Evolutionary conservation across 2,113 vertebrate genomes (phyloP).

Genomic region (Siphamia tubifer): DNA sequence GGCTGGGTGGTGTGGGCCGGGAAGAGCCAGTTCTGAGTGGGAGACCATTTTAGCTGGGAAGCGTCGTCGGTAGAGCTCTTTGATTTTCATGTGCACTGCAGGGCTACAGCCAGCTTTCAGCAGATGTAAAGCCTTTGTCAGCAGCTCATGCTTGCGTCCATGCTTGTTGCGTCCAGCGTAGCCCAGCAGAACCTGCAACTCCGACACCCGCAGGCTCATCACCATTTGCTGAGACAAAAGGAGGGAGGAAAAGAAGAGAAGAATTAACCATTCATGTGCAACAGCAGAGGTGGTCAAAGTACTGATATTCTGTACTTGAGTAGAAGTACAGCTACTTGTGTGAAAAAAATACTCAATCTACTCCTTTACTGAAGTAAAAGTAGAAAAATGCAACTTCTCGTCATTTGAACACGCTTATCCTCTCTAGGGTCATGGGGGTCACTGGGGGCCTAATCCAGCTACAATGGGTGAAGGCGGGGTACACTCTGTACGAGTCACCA

Average conservation of each 20-base stretch:
- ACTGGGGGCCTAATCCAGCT: too few relatives aligned
- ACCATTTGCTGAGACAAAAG: slow-evolving; percentile 93
- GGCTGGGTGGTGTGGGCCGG: slow-evolving; percentile 87
- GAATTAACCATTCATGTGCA: not conserved
- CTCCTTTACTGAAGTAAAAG: too few relatives aligned
- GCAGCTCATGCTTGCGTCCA: slow-evolving; percentile 98
- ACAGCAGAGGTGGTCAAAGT: too few relatives aligned
- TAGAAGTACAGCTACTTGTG: too few relatives aligned
- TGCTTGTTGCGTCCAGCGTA: slow-evolving; percentile 99
- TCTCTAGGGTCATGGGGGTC: too few relatives aligned
- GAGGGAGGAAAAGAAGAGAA: not conserved
- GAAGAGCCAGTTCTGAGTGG: slow-evolving; percentile 88
- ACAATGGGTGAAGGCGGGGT: too few relatives aligned
- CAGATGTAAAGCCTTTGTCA: slow-evolving; percentile 96
- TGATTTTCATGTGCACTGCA: slow-evolving; percentile 98
- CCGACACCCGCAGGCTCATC: slow-evolving; percentile 99
- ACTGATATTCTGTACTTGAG: too few relatives aligned
- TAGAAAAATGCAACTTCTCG: too few relatives aligned
- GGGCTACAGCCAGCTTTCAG: slow-evolving; percentile 97
- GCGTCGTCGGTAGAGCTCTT: slow-evolving; percentile 96
- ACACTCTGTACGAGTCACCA: too few relatives aligned
- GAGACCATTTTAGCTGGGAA: slow-evolving; percentile 97
- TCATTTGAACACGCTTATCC: too few relatives aligned
- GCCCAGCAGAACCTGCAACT: slow-evolving; percentile 98
- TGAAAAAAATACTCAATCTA: too few relatives aligned